A percentile compares a stretch with the other conserved stretches of the same genome.
Evolutionary conservation across 2,113 vertebrate species (phyloP).

Genomic region (Raphicerus campestris): DNA sequence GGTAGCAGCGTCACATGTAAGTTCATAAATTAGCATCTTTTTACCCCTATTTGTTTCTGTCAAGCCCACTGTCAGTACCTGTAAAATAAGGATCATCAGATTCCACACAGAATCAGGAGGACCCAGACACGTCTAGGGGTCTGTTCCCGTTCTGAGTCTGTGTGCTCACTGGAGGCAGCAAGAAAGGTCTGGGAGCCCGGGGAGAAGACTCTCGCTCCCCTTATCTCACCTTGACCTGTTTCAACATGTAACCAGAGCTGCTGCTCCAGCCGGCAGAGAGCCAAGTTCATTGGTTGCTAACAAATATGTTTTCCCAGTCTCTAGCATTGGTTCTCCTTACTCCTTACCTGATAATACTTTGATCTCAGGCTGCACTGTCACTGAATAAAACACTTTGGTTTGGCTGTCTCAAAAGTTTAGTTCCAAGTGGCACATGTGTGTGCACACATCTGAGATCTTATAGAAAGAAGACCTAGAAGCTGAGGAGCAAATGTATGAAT

Average conservation of each 20-base stretch:
- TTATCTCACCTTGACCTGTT: background rate
- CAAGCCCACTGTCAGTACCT: background rate
- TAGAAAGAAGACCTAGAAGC: background rate
- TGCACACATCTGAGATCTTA: too few species aligned
- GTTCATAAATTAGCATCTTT: background rate
- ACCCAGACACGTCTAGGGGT: background rate
- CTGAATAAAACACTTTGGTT: background rate
- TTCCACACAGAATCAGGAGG: background rate
- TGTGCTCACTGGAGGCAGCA: background rate
- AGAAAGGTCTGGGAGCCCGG: background rate
- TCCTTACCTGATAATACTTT: background rate
- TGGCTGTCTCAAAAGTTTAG: background rate
- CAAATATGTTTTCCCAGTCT: background rate
- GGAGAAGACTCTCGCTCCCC: background rate
- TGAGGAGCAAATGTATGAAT: background rate
- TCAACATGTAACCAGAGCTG: background rate
- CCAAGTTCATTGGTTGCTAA: background rate
- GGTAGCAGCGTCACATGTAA: background rate
- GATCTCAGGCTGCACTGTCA: background rate
- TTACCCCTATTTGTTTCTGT: background rate
- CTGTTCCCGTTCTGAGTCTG: background rate
- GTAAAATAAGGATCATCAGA: background rate
- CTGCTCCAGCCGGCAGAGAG: too few species aligned
- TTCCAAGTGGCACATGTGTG: background rate
- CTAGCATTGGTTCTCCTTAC: background rate